These are phyloP conservation scores for Aleiodes leptofemur DNA, from an alignment of 2,888 invertebrate species.

Conservation along the genomic window DNA sequence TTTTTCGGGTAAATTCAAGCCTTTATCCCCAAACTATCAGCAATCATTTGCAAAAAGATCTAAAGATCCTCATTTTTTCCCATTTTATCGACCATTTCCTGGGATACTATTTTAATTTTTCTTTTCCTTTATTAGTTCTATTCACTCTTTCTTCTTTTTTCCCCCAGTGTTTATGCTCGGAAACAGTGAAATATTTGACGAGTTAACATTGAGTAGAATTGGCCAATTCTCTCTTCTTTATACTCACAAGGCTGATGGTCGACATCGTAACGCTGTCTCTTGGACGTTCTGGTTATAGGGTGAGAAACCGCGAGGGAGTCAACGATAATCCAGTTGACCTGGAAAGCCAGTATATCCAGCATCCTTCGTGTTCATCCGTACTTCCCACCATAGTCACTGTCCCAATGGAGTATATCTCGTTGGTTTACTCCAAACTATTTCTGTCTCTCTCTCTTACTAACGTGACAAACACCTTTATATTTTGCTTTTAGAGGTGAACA, in stretches of 20 bases:
- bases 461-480: slow-evolving; percentile 22
- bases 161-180: slow-evolving; percentile 1
- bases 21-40: too few species aligned
- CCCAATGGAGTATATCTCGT: slow-evolving; percentile 29
- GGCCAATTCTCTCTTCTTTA: neutral
- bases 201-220: neutral
- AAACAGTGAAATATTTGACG: slow-evolving; percentile 21
- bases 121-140: neutral
- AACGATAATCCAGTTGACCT: slow-evolving; percentile 41
- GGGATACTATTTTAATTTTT: too few species aligned
- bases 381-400: slow-evolving; percentile 27
- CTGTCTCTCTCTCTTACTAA: slow-evolving; percentile 16
- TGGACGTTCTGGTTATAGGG: slow-evolving; percentile 9
- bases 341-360: slow-evolving; percentile 23
- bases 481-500: slow-evolving; percentile 13
- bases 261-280: slow-evolving; percentile 10
- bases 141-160: neutral
- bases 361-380: slow-evolving; percentile 32
- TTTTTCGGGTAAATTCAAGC: too few species aligned
- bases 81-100: neutral
- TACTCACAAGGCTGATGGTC: neutral
- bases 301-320: slow-evolving; percentile 38
- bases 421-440: slow-evolving; percentile 12
- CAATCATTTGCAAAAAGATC: too few species aligned
- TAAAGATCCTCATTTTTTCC: neutral